Evolutionary conservation across 2,113 vertebrate species (phyloP), one percentile per base, ranked within the genome.

Genomic region (Actinemys pallida): DNA sequence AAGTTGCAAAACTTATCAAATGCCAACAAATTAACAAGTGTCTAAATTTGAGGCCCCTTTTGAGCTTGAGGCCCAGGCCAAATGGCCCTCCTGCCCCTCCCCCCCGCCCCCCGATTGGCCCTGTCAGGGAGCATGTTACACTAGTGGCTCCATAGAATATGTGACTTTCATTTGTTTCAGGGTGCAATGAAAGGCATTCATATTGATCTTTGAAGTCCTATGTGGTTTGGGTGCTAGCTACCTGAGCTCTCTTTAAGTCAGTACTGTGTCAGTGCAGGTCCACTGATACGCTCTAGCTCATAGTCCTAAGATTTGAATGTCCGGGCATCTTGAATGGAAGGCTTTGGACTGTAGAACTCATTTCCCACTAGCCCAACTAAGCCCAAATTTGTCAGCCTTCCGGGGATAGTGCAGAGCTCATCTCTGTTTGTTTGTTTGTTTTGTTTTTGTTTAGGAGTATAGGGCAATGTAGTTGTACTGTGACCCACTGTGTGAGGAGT

Each of bases 381-480:
- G 69, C n/a, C n/a, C 69, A 72, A 42, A 72, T 72, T 39, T 39
- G n/a, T 72, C 69, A 39, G n/a, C 8, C 19, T 10, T 39, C 19
- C 9, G 16, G n/a, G 69, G 3, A 72, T 20, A 3, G 29, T 9
- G 3, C 85, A 25, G 56, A 49, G n/a, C 1, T 13, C 35, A 42
- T 20, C 2, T 14, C 11, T 29, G 5, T 6, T 22, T 54, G 53
- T 54, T 54, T 3, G 53, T 54, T 54, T 17, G 52, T 14, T 39
- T 5, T 17, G 50, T 6, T 5, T 5, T 24, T 2, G 6, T 14
- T 72, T 10, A 0, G 19, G 45, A 53, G 54, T 27, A 3, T 0
- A 24, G 17, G 49, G 53, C n/a, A 6, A 2, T 49, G 16, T 57
- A 13, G 42, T 76, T 62, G 79, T 53, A 22, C 25, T 57, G 6